Conservation (phyloP, 2,797 vertebrate species). For the Acanthis flammea region DNA sequence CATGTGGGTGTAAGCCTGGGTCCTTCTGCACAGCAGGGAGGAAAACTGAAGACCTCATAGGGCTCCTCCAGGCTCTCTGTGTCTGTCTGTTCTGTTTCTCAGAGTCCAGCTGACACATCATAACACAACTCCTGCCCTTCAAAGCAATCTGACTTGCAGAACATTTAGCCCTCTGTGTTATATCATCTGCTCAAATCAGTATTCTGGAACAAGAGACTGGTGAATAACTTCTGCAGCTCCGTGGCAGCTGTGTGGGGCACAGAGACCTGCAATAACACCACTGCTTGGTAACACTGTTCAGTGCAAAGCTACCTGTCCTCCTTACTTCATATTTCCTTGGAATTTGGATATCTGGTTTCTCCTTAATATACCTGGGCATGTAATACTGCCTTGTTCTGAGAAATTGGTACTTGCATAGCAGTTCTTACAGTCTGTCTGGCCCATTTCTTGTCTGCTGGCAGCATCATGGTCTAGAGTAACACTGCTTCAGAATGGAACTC, state of each 20-base stretch:
- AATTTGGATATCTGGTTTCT: not conserved
- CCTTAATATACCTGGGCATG: not conserved
- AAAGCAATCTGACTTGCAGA: not conserved
- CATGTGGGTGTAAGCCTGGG: too few relatives aligned
- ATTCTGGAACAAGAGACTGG: not conserved
- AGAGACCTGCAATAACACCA: not conserved
- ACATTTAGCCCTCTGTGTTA: not conserved
- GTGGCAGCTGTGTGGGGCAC: not conserved
- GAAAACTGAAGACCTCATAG: not conserved
- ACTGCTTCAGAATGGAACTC: not conserved
- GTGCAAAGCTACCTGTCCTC: not conserved
- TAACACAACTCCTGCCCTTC: not conserved
- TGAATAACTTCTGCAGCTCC: fast-evolving
- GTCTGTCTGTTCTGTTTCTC: not conserved
- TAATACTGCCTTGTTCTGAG: not conserved
- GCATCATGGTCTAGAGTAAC: not conserved
- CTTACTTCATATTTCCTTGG: not conserved
- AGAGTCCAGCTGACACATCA: not conserved
- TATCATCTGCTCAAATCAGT: not conserved
- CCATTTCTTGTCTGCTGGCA: not conserved
- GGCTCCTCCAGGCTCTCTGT: not conserved
- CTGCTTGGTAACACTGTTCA: too few relatives aligned
- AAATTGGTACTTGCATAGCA: not conserved
- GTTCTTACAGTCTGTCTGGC: not conserved
- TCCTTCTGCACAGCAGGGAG: not conserved